Evolutionary conservation across 2,888 invertebrate genomes (phyloP), one percentile per base, ranked within the genome.

Genomic region (Diarsia mendica): DNA sequence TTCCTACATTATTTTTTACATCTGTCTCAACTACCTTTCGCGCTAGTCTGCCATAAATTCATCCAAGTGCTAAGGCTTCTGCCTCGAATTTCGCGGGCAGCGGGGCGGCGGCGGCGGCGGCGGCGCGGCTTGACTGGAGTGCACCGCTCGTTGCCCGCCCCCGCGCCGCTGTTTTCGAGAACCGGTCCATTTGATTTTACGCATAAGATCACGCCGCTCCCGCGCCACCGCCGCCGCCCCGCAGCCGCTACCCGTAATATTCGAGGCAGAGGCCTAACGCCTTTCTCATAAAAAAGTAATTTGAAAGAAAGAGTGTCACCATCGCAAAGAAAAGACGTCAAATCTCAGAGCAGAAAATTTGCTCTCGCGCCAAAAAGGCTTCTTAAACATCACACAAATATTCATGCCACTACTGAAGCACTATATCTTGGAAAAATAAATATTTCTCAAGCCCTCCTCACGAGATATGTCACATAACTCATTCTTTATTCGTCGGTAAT

Each of bases 401-500:
- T 86, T 84, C 80, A 79, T 39, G 60, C 39, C 65, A 73, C 84
- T 75, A 78, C 63, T 66, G 9, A 58, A 69, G 58, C 71, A 71
- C 64, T 84, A 83, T 73, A 79, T 84, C 81, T 67, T 70, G 65
- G 58, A 53, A 74, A 84, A 77, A 84, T 77, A 84, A 84, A 84
- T 84, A 84, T 86, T 84, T 76, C 85, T 72, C 69, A 58, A 72
- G 85, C 66, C 74, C 70, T 80, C 76, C 67, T 84, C 67, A 75
- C 44, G 69, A 74, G 75, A 74, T 68, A 72, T 70, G 87, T 72
- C 82, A 70, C 81, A 86, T 86, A 86, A 84, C 77, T 84, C 77
- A 80, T 84, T 77, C 85, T 84, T 84, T 84, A 81, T 84, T 84
- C 77, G 51, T 49, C 39, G 33, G 85, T 84, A 84, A 86, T 86